A percentile compares a stretch with the other conserved stretches of the same genome.
Conservation (phyloP, 2,113 vertebrate genomes). For the Anguilla rostrata region DNA sequence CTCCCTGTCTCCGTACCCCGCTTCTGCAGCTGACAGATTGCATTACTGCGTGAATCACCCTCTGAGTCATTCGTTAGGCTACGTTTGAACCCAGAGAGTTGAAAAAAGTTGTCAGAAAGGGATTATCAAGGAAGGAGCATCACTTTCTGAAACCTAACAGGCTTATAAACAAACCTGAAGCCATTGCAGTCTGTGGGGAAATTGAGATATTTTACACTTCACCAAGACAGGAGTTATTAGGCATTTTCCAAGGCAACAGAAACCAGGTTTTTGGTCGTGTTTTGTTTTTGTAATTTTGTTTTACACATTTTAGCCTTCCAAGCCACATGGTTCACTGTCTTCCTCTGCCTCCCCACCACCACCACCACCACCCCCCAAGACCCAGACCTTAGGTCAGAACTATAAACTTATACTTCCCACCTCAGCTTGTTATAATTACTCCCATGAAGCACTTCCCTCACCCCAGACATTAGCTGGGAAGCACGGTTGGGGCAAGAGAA, state of each 20-base stretch:
- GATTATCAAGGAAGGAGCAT: conserved; percentile 27
- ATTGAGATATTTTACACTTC: conserved; percentile 34
- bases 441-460: neutral
- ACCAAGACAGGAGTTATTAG: conserved; percentile 29
- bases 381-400: neutral
- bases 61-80: conserved; percentile 28
- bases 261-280: conserved; percentile 16
- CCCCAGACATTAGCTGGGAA: neutral
- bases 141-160: conserved; percentile 23
- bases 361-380: neutral
- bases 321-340: neutral
- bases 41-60: conserved; percentile 1
- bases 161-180: conserved; percentile 32
- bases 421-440: too few species aligned
- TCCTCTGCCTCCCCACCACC: neutral
- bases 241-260: conserved; percentile 11
- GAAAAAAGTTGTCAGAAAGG: conserved; percentile 25
- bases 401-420: neutral
- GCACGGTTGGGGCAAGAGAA: too few species aligned
- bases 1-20: neutral
- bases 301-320: neutral
- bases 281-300: conserved; percentile 1
- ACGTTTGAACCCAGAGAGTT: conserved; percentile 26
- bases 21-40: conserved; percentile 1
- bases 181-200: conserved; percentile 17